Evolutionary conservation across 2,113 vertebrate genomes (phyloP).

Genomic region (Pungitius pungitius): DNA sequence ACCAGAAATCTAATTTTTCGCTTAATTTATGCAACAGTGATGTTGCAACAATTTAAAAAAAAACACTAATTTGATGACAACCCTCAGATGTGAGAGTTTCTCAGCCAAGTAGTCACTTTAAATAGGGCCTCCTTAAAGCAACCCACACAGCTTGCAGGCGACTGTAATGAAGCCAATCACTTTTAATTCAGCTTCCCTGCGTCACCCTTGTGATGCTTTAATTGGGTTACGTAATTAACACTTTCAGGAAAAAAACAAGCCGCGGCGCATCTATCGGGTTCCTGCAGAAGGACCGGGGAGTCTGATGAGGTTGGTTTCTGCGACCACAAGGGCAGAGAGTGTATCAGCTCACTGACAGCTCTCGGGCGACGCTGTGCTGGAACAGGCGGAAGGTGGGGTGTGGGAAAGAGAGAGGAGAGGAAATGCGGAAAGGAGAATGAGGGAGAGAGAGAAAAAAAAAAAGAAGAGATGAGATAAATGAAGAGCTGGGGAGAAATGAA

Average conservation of each 20-base stretch:
- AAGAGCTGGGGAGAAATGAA: constrained; percentile 8
- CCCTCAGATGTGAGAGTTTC: constrained; percentile 36
- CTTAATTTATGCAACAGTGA: constrained; percentile 39
- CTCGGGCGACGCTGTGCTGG: constrained; percentile 23
- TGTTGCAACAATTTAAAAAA: constrained; percentile 34
- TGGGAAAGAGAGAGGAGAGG: neutral
- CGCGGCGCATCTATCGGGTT: constrained; percentile 64
- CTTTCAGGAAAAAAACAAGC: constrained; percentile 75
- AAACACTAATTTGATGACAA: constrained; percentile 50
- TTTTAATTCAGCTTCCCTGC: constrained; percentile 75
- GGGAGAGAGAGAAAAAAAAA: neutral
- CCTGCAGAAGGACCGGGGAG: constrained; percentile 64
- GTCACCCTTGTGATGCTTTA: constrained; percentile 73
- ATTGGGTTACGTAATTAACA: constrained; percentile 80
- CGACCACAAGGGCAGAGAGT: constrained; percentile 45
- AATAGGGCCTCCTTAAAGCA: constrained; percentile 62
- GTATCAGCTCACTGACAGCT: constrained; percentile 45
- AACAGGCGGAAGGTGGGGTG: constrained; percentile 41
- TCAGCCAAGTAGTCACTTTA: constrained; percentile 61
- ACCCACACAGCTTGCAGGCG: constrained; percentile 57
- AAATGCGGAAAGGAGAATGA: neutral
- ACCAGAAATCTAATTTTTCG: constrained; percentile 42
- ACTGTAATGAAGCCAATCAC: constrained; percentile 79
- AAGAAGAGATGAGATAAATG: constrained; percentile 31
- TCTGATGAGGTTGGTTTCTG: constrained; percentile 65